Evolutionary conservation across 2,888 invertebrate genomes (phyloP), one percentile per base, ranked within the genome.

Genomic region (Heliconius charithonia): DNA sequence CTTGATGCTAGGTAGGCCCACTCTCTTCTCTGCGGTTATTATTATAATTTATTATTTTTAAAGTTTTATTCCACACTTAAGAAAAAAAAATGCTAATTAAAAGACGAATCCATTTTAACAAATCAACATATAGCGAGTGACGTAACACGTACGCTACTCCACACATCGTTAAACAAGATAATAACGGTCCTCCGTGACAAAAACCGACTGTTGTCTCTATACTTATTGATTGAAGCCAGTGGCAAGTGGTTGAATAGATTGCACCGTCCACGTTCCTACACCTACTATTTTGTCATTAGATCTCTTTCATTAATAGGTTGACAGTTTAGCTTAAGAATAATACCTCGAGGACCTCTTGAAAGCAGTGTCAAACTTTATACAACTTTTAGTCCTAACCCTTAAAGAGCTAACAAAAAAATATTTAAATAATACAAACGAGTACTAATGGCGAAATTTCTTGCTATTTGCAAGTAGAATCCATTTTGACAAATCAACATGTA

Each of bases 151-250:
- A 75, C 81, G 80, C 78, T 80, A 81, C 80, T 80, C 69, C 66
- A 78, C 73, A 79, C 84, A 81, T 83, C 82, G 83, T 83, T 83
- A 83, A 83, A 85, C 84, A 84, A 85, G 83, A 83, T 84, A 84
- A 85, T 85, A 84, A 84, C 84, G 82, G 82, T 82, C 81, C 79
- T 80, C 81, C 69, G 78, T 81, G 80, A 80, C 81, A 81, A 81
- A 82, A 83, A 81, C 81, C 82, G 79, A 76, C 79, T 80, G 59
- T 76, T 83, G 80, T 77, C 80, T 80, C 37, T 76, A 77, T 37
- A 72, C 76, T 78, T 83, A 81, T 82, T 81, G 81, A 83, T 81
- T 80, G 82, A 80, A 79, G 81, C 76, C 79, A 71, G 62, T 74
- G 45, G 72, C 71, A 1, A 19, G 51, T 51, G 51, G 6, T 0